Evolutionary conservation across 2,797 vertebrate genomes (phyloP).

Genomic region (Micromesistius poutassou): DNA sequence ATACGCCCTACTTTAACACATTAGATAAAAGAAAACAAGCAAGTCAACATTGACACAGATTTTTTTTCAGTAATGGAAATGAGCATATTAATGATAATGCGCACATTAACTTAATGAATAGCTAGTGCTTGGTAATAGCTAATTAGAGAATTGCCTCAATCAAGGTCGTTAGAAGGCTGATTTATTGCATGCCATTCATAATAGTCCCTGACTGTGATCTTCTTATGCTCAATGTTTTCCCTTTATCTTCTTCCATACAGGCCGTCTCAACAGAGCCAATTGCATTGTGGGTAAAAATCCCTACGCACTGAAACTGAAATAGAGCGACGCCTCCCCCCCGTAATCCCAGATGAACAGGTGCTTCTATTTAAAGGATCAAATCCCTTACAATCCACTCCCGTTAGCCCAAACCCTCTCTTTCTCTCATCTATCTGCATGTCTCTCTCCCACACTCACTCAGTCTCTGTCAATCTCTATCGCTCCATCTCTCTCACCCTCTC

Average conservation of each 20-base stretch:
- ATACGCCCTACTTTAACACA: conserved; percentile 32
- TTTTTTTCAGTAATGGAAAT: neutral
- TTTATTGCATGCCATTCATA: neutral
- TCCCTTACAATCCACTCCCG: conserved; percentile 69
- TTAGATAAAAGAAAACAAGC: neutral
- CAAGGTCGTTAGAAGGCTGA: neutral
- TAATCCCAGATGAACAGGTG: conserved; percentile 80
- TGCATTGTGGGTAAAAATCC: conserved; percentile 49
- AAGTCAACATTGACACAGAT: neutral
- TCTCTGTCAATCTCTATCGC: neutral
- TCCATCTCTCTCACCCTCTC: neutral
- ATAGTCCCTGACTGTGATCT: conserved; percentile 9
- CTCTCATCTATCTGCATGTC: neutral
- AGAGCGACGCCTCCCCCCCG: conserved; percentile 62
- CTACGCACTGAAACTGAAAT: conserved; percentile 59
- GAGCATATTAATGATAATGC: neutral
- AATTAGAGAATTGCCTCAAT: neutral
- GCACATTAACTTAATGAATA: neutral
- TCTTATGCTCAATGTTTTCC: neutral
- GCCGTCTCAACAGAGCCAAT: conserved; percentile 33
- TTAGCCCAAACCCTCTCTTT: conserved; percentile 37
- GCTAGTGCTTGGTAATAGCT: neutral
- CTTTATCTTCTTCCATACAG: conserved; percentile 14
- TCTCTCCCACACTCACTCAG: neutral
- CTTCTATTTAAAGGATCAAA: conserved; percentile 77